A percentile compares a stretch with the other conserved stretches of the same genome.
phyloP scores from a whole-genome alignment of 1,140 invertebrate species.

The Gryon sp. region DNA sequence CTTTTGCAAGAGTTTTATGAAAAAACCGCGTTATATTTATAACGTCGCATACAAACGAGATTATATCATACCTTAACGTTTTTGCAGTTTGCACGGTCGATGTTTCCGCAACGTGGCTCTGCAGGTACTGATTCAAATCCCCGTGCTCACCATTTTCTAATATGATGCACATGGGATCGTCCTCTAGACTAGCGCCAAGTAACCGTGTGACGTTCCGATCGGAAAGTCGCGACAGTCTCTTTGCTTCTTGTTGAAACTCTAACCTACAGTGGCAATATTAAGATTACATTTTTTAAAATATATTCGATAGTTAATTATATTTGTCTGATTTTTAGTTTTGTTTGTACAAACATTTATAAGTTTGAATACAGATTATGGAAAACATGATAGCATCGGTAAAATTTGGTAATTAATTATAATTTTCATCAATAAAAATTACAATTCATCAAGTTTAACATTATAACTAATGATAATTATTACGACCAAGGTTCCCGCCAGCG shows the following conservation, averaged over 20 bases:
- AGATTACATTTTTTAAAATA: no score
- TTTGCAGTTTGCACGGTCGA: constrained; percentile 82
- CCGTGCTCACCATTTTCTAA: constrained; percentile 84
- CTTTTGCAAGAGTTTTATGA: constrained; percentile 15
- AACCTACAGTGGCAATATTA: no score
- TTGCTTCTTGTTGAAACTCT: constrained; percentile 86
- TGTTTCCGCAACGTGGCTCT: constrained; percentile 87
- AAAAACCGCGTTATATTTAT: constrained; percentile 25
- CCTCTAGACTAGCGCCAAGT: constrained; percentile 87
- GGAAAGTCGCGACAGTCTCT: constrained; percentile 85
- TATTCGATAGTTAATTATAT: no score
- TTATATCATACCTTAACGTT: constrained; percentile 81
- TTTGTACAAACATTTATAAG: no score
- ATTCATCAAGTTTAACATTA: no score
- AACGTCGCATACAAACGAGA: constrained; percentile 37
- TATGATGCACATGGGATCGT: constrained; percentile 86
- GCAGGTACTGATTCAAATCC: constrained; percentile 88
- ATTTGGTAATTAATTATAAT: no score
- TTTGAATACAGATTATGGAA: no score
- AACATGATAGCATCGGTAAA: no score
- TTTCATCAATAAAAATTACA: no score
- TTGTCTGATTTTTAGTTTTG: no score
- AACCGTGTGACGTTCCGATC: constrained; percentile 89
- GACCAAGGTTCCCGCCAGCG: no score
- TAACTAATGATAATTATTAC: no score